A percentile compares a stretch with the other conserved stretches of the same genome.
Conservation (phyloP, 1,140 invertebrate species). For the Gonatopus flavifemur region DNA sequence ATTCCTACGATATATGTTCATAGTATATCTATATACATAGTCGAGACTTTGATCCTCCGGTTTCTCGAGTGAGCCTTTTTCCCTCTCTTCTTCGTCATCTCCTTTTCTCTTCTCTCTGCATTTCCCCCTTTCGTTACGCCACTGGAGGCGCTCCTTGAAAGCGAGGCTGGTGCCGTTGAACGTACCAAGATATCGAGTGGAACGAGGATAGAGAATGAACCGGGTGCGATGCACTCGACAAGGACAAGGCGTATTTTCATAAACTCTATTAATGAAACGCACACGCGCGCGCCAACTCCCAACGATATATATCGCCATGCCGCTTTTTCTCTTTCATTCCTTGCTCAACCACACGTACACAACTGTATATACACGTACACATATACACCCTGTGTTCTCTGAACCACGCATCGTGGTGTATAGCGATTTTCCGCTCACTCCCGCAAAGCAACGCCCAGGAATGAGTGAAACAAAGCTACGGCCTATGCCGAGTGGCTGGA, state of each 20-base stretch:
- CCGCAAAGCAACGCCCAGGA: conserved; percentile 3
- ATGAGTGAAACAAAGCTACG: no score
- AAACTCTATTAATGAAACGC: conserved; percentile 33
- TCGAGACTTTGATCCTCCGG: no score
- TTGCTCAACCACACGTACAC: not conserved
- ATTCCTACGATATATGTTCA: no score
- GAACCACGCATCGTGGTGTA: conserved; percentile 3
- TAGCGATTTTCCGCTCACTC: not conserved
- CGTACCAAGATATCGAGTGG: not conserved
- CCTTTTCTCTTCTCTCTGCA: conserved; percentile 4
- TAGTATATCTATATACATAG: no score
- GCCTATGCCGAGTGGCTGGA: no score
- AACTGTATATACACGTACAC: conserved; percentile 12
- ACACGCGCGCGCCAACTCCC: conserved; percentile 17
- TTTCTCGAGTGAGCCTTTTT: no score
- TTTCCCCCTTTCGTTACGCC: conserved; percentile 9
- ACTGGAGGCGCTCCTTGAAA: conserved; percentile 9
- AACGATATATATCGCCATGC: not conserved
- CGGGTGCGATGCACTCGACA: conserved; percentile 34
- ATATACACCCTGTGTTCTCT: not conserved
- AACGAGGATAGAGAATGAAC: conserved; percentile 13
- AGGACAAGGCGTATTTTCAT: conserved; percentile 36
- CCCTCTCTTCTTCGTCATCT: no score
- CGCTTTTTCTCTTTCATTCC: not conserved
- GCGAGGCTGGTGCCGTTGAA: conserved; percentile 15